phyloP scores from a whole-genome alignment of 2,797 vertebrate species.

The Poeciliopsis gracilis region DNA sequence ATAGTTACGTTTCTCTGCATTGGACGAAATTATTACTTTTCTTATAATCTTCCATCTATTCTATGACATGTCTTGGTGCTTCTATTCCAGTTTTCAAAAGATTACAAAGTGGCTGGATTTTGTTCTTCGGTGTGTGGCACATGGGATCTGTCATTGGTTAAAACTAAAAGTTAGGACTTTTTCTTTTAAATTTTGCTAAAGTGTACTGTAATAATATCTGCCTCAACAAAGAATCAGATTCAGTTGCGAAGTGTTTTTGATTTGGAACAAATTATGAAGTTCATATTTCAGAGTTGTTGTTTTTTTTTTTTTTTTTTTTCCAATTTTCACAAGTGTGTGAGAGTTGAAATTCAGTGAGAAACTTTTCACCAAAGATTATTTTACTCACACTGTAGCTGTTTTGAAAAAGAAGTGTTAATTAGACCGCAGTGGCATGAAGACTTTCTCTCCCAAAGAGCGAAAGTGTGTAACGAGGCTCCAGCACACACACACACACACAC shows the following conservation, averaged over 20 bases:
- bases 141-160: not conserved
- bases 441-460: slow-evolving; percentile 10
- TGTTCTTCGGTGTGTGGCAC: not conserved
- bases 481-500: not conserved
- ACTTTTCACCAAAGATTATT: not conserved
- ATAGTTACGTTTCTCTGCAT: not conserved
- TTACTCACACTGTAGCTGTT: slow-evolving; percentile 1
- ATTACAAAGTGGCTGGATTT: not conserved
- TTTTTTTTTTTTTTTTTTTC: not conserved
- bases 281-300: not conserved
- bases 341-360: not conserved
- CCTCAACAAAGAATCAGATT: not conserved
- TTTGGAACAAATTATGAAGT: slow-evolving; percentile 7
- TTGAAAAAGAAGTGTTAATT: not conserved
- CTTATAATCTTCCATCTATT: not conserved
- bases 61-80: not conserved
- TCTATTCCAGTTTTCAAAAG: not conserved
- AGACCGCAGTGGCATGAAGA: slow-evolving; percentile 8
- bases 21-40: not conserved
- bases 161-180: not conserved
- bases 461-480: slow-evolving; percentile 1
- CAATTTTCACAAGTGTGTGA: not conserved
- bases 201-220: not conserved
- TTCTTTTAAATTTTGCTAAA: not conserved
- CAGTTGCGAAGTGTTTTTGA: not conserved